Percentiles rank a stretch among this genome's conserved stretches.
Conservation (phyloP, 1,140 invertebrate genomes). For the Atta cephalotes region DNA sequence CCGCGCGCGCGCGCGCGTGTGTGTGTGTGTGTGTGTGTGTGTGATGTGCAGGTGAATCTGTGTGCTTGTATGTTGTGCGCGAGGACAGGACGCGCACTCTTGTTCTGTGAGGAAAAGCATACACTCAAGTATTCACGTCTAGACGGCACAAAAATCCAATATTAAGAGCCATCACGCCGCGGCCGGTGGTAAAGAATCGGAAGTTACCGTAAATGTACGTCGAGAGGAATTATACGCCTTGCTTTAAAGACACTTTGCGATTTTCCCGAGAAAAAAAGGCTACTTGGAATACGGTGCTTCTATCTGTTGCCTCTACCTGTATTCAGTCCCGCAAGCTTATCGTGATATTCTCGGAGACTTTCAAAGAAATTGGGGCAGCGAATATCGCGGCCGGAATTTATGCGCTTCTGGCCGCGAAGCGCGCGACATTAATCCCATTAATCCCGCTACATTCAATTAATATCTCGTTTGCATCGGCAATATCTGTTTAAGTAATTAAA, state of each 20-base stretch:
- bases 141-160: slow-evolving; percentile 76
- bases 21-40: not conserved
- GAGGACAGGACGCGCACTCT: slow-evolving; percentile 1
- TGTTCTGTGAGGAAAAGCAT: slow-evolving; percentile 37
- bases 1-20: no score
- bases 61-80: not conserved
- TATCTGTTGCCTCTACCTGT: not conserved
- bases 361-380: slow-evolving; percentile 41
- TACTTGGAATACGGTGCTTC: slow-evolving; percentile 1
- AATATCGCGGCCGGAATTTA: slow-evolving; percentile 47
- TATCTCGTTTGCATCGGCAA: slow-evolving; percentile 38
- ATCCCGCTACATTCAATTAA: slow-evolving; percentile 38
- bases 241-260: slow-evolving; percentile 41
- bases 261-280: slow-evolving; percentile 37
- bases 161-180: slow-evolving; percentile 71
- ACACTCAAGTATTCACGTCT: slow-evolving; percentile 54
- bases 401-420: slow-evolving; percentile 7
- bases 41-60: not conserved
- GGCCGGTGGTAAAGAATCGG: slow-evolving; percentile 40
- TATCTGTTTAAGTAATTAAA: slow-evolving; percentile 48
- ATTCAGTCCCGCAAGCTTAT: not conserved
- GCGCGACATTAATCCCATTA: slow-evolving; percentile 32
- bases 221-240: slow-evolving; percentile 64
- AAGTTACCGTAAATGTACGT: slow-evolving; percentile 64
- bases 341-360: not conserved